A percentile compares a stretch with the other conserved stretches of the same genome.
Evolutionary conservation across 2,888 invertebrate genomes (phyloP).

Genomic region (Sipunculus nudus): DNA sequence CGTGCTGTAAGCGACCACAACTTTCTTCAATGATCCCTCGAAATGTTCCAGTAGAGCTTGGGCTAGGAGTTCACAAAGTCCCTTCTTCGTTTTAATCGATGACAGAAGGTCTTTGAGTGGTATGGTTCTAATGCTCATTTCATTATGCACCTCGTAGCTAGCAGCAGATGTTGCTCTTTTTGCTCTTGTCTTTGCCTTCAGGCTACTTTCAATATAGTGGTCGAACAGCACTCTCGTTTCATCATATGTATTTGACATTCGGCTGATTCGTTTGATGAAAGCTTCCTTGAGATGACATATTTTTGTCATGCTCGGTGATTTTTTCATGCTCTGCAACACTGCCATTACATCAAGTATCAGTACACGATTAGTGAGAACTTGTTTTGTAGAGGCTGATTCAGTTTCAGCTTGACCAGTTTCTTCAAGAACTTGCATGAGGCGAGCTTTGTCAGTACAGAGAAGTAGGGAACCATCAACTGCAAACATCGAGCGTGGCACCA

Average conservation of each 20-base stretch:
- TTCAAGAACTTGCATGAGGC: constrained; percentile 22
- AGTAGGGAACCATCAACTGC: constrained; percentile 21
- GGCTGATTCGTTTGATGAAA: background rate
- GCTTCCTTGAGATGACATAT: constrained; percentile 9
- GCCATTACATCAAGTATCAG: constrained; percentile 27
- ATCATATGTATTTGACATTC: background rate
- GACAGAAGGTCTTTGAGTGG: no score
- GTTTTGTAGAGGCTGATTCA: no score
- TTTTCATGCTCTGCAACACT: constrained; percentile 22
- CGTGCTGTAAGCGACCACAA: no score
- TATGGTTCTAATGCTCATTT: no score
- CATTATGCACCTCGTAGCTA: no score
- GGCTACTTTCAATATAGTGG: constrained; percentile 9
- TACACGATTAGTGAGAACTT: no score
- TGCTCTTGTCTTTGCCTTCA: constrained; percentile 11
- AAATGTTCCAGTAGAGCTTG: no score
- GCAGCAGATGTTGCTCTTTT: no score
- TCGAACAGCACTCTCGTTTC: constrained; percentile 14
- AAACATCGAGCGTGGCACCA: constrained; percentile 14
- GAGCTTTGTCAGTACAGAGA: constrained; percentile 22
- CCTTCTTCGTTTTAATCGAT: no score
- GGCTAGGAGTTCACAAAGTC: no score
- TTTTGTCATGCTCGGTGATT: constrained; percentile 3
- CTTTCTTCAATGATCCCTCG: no score
- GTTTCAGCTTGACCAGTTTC: background rate